Percentiles rank a stretch among this genome's conserved stretches.
Evolutionary conservation across 1,140 invertebrate genomes (phyloP).

Genomic region (Leptinotarsa texana): DNA sequence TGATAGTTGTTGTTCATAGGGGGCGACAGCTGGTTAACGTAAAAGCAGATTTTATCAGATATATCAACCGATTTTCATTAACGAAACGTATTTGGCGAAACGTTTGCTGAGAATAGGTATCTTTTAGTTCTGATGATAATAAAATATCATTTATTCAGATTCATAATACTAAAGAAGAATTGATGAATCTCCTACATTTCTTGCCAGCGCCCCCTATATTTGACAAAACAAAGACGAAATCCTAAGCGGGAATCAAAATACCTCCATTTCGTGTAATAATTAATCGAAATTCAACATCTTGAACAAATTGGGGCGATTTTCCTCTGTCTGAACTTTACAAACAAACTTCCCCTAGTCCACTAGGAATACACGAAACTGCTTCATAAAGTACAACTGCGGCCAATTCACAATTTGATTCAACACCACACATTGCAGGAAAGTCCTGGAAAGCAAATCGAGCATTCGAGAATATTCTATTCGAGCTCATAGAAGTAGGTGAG

Average conservation of each 20-base stretch:
- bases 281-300: conserved; percentile 1
- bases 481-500: too few relatives aligned
- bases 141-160: too few relatives aligned
- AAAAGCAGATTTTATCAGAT: too few relatives aligned
- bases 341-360: not conserved
- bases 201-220: too few relatives aligned
- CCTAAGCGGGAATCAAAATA: not conserved
- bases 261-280: not conserved
- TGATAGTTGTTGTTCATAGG: too few relatives aligned
- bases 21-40: too few relatives aligned
- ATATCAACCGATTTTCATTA: too few relatives aligned
- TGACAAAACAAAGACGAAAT: not conserved
- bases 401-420: conserved; percentile 1
- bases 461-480: not conserved
- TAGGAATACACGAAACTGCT: conserved; percentile 2
- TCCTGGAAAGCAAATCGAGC: not conserved
- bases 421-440: not conserved
- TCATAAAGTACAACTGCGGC: conserved; percentile 1
- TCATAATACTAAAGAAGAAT: too few relatives aligned
- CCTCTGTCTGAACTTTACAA: not conserved
- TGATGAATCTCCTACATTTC: too few relatives aligned
- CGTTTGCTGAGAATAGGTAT: too few relatives aligned
- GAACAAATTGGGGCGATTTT: not conserved
- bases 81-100: too few relatives aligned
- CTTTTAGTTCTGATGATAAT: too few relatives aligned